A percentile compares a stretch with the other conserved stretches of the same genome.
These are phyloP conservation scores for Melanotaenia nigrans DNA, from an alignment of 2,797 vertebrate genomes.

Conservation along the genomic window DNA sequence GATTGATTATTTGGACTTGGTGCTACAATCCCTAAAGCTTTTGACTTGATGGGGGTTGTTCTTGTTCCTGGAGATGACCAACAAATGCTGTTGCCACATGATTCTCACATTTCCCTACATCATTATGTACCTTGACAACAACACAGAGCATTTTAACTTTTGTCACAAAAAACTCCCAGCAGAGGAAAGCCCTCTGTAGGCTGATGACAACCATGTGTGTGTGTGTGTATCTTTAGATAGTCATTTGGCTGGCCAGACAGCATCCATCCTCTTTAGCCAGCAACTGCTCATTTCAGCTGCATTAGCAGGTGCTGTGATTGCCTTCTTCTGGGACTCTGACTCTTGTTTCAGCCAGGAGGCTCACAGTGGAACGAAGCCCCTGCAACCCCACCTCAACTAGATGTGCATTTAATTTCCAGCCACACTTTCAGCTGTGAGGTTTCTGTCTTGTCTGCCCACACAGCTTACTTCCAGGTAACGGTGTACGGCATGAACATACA, in stretches of 20 bases:
- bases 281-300: slow-evolving; percentile 4
- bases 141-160: background rate
- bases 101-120: background rate
- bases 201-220: background rate
- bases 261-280: background rate
- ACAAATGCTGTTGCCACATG: background rate
- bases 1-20: background rate
- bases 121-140: background rate
- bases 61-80: background rate
- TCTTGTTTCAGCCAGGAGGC: background rate
- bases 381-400: background rate
- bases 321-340: background rate
- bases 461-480: background rate
- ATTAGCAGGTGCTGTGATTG: slow-evolving; percentile 8
- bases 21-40: background rate
- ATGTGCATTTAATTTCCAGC: slow-evolving; percentile 3
- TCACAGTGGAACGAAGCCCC: background rate
- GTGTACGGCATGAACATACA: background rate
- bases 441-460: background rate
- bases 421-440: background rate
- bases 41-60: background rate
- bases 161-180: background rate
- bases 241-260: background rate
- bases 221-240: background rate
- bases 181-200: background rate